Base-by-base conservation (phyloP, 2,888 invertebrate species). In the Caenorhabditis sp. region DNA sequence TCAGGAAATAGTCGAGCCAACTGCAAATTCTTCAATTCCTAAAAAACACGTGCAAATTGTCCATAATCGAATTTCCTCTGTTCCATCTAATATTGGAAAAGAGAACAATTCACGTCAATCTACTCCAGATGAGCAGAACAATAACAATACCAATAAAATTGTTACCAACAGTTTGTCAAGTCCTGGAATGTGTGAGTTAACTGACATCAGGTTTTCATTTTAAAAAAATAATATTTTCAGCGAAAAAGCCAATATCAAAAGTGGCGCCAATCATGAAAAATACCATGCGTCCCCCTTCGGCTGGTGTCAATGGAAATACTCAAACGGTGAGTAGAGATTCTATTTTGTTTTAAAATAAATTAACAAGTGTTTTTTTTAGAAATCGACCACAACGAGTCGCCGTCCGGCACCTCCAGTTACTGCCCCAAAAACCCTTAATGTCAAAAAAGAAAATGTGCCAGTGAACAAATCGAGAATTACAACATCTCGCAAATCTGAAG, bases 1-100 rank as follows among this genome's bases (percentile, higher is more conserved):
- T 17, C 63, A 71, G 71, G 71, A 71, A 64, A 63, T 71, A 71
- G 71, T 71, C 67, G 71, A 71, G 67, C 52, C 67, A 57, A 60
- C 59, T 59, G 50, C 71, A 63, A 67, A 59, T 60, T 25, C 31
- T 59, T 59, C 67, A 67, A 64, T 63, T 66, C 56, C 67, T 26
- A 72, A 26, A 72, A 72, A 56, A 25, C 25, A 56, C 25, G 66
- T 72, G 63, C 67, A 67, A 67, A 67, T 65, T 67, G 67, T 64
- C 54, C 63, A 72, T 25, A 72, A 67, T 61, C 63, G 67, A 67
- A 67, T 71, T 57, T 71, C 71, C 17, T 63, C 71, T n/a, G 67
- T 67, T 60, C 67, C 71, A 23, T 67, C 71, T 1, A 58, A 31
- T 21, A 21, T 53, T 20, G 53, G 31, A 36, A 53, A 31, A 38